Evolutionary conservation across 2,113 vertebrate species (phyloP).

Genomic region (Epinephelus moara): DNA sequence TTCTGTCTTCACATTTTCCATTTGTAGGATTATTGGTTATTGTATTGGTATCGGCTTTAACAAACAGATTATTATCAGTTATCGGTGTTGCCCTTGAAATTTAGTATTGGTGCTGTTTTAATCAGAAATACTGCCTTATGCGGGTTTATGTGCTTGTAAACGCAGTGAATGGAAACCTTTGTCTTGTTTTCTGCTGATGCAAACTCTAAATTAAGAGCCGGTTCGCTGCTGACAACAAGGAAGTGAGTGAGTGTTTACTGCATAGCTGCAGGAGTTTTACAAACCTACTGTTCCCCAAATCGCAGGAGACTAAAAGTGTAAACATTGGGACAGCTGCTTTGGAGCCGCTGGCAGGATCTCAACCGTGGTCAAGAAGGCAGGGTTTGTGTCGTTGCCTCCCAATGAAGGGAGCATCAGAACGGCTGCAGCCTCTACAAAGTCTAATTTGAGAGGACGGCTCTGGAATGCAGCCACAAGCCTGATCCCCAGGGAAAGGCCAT

Average conservation of each 20-base stretch:
- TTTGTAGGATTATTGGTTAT: too few relatives aligned
- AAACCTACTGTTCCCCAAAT: slow-evolving; percentile 77
- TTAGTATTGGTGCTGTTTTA: too few relatives aligned
- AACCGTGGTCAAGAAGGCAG: slow-evolving; percentile 76
- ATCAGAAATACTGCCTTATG: too few relatives aligned
- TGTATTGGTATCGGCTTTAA: too few relatives aligned
- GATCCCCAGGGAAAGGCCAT: slow-evolving; percentile 63
- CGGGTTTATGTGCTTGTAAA: too few relatives aligned
- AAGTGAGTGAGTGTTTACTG: slow-evolving; percentile 57
- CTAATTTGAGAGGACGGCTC: slow-evolving; percentile 74
- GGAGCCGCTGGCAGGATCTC: slow-evolving; percentile 73
- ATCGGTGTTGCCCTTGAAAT: too few relatives aligned
- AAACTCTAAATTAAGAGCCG: too few relatives aligned
- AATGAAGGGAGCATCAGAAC: slow-evolving; percentile 83
- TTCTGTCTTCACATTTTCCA: too few relatives aligned
- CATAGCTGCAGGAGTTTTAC: slow-evolving; percentile 77
- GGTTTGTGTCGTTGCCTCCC: slow-evolving; percentile 76
- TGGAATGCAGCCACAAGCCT: slow-evolving; percentile 72
- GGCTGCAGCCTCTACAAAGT: slow-evolving; percentile 75
- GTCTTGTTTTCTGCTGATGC: too few relatives aligned
- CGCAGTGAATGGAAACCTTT: too few relatives aligned
- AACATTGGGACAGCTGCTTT: slow-evolving; percentile 82
- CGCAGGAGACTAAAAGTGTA: slow-evolving; percentile 77
- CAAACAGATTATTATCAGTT: too few relatives aligned
- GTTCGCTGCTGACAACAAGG: neutral